Evolutionary conservation across 2,797 vertebrate species (phyloP).

Genomic region (Champsocephalus gunnari): DNA sequence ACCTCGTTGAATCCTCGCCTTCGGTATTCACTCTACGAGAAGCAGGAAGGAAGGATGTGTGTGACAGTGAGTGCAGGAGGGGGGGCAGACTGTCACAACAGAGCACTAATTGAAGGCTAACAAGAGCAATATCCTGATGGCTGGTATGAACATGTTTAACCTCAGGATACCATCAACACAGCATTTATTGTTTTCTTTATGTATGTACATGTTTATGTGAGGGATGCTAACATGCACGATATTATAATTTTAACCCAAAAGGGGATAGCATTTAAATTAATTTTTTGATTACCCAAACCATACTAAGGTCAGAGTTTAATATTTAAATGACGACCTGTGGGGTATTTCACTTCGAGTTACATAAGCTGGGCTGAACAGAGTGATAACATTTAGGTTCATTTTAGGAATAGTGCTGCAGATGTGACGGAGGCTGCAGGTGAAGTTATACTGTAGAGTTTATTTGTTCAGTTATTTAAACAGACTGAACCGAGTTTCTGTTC

Average conservation of each 20-base stretch:
- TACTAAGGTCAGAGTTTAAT: background rate
- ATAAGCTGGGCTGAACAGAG: background rate
- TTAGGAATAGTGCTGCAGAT: background rate
- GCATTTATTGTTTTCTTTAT: background rate
- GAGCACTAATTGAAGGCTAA: conserved; percentile 40
- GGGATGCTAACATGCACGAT: background rate
- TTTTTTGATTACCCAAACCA: conserved; percentile 2
- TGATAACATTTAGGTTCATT: background rate
- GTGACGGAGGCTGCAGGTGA: background rate
- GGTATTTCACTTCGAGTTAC: conserved; percentile 8
- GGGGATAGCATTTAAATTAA: background rate
- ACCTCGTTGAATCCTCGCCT: conserved; percentile 92
- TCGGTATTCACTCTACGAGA: conserved; percentile 88
- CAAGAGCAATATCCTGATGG: conserved; percentile 59
- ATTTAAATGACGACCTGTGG: conserved; percentile 8
- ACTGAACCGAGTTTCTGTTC: conserved; percentile 12
- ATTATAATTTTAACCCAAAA: background rate
- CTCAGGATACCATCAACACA: conserved; percentile 21
- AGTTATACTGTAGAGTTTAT: background rate
- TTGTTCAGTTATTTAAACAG: background rate
- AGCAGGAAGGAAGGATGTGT: conserved; percentile 51
- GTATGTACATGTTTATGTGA: background rate
- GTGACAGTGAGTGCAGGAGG: conserved; percentile 27
- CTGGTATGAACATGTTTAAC: conserved; percentile 15
- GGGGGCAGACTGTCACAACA: conserved; percentile 47